Base-by-base conservation (phyloP, 2,797 vertebrate genomes). In the Cirrhinus mrigala region DNA sequence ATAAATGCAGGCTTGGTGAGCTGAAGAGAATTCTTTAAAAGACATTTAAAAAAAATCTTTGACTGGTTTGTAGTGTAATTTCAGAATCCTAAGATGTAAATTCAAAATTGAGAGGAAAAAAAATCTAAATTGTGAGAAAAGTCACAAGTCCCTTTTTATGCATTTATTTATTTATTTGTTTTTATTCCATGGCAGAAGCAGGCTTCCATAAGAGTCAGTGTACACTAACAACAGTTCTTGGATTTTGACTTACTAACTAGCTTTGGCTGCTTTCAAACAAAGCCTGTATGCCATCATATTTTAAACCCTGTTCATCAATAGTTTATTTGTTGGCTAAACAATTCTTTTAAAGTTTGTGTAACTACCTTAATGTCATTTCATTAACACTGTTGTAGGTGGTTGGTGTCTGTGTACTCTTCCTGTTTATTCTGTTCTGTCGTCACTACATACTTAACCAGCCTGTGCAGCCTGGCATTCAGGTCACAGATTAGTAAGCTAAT, bases 401-500 rank as follows among this genome's bases (percentile, higher is more conserved):
- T 37, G 73, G 11, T 58, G 74, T 58, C 20, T 77, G 20, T 58
- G 29, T 58, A 16, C 71, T 58, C 75, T 9, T 44, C 12, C 37
- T 58, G 75, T 77, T 44, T 77, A 24, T 60, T 60, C 22, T 77
- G 20, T 58, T 58, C 12, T 77, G 20, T 20, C 20, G 52, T 77
- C 74, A 77, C 52, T 60, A 60, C 8, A 60, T 44, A 44, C 33
- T 58, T 60, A 60, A 40, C 52, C 52, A 15, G 33, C 52, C 52
- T 44, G 52, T 7, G 15, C 33, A 40, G 75, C 54, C 52, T 1
- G 8, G 54, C 54, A 44, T 60, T 77, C 54, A 77, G 33, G 22
- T 44, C 54, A 16, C 54, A 60, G 75, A 77, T 77, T 77, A 77
- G 54, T 60, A 77, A 77, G 54, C 75, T 77, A 60, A 24, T 60